A percentile compares a stretch with the other conserved stretches of the same genome.
Evolutionary conservation across 2,113 vertebrate species (phyloP).

Genomic region (Pachypanchax playfairii): DNA sequence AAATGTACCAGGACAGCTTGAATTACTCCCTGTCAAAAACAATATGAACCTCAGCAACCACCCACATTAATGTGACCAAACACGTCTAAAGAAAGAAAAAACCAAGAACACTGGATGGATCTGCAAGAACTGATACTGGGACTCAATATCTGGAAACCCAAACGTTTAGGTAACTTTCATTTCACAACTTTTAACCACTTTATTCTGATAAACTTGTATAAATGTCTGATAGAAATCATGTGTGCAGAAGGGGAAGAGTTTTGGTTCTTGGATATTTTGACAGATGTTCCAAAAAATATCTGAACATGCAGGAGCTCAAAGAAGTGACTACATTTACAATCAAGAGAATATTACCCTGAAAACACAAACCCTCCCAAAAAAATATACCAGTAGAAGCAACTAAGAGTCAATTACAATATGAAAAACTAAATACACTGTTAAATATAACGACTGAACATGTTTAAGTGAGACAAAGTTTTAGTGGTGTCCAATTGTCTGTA

Average conservation of each 20-base stretch:
- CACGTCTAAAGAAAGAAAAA: slow-evolving; percentile 24
- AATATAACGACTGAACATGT: slow-evolving; percentile 67
- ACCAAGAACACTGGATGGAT: slow-evolving; percentile 54
- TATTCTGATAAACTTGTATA: slow-evolving; percentile 27
- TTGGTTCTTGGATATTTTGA: slow-evolving; percentile 34
- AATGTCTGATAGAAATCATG: slow-evolving; percentile 24
- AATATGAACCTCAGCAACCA: slow-evolving; percentile 32
- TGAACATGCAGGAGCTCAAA: slow-evolving; percentile 48
- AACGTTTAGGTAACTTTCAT: slow-evolving; percentile 17
- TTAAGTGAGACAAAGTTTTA: slow-evolving; percentile 58
- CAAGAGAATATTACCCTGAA: slow-evolving; percentile 44
- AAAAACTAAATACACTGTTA: slow-evolving; percentile 57
- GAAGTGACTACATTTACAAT: slow-evolving; percentile 63
- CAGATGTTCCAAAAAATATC: slow-evolving; percentile 41
- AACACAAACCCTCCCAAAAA: slow-evolving; percentile 23
- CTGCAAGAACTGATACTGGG: slow-evolving; percentile 38
- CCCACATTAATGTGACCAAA: slow-evolving; percentile 35
- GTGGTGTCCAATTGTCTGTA: slow-evolving; percentile 63
- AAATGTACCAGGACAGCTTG: slow-evolving; percentile 63
- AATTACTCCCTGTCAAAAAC: slow-evolving; percentile 32
- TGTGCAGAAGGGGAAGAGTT: slow-evolving; percentile 23
- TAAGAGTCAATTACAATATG: slow-evolving; percentile 69
- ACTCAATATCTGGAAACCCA: slow-evolving; percentile 14
- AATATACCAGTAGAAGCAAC: slow-evolving; percentile 57
- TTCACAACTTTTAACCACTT: slow-evolving; percentile 15